Base-by-base conservation (phyloP, 2,888 invertebrate species). In the Lasioglossum zephyrum region DNA sequence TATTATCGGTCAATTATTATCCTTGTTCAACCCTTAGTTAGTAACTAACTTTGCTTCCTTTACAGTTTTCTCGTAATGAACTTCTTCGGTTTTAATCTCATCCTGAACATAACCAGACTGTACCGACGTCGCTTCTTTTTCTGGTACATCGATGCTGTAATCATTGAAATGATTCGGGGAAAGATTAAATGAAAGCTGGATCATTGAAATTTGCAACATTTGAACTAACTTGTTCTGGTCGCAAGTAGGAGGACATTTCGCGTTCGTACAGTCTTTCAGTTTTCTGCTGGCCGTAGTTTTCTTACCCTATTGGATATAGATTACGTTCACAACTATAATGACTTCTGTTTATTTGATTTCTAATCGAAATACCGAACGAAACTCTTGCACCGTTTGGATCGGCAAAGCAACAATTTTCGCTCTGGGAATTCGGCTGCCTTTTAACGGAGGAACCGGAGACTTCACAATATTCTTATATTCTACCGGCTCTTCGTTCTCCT, bases 401-500 rank as follows among this genome's bases (percentile, higher is more conserved):
- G 77, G 74, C 31, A 77, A 75, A 22, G 41, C 73, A 16, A 73
- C 60, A 0, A 77, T 53, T 36, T 84, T 90, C 13, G 81, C 83
- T 5, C 91, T 87, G 13, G 91, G 91, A 82, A 90, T 90, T 84
- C 73, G 88, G 44, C 90, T 91, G 18, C 78, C 13, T 8, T 78
- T 91, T 9, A 76, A 49, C n/a, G 73, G 77, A 4, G 73, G 72
- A 22, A 69, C 41, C 9, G 47, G 9, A 4, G 69, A 84, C 69
- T 31, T 86, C 6, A 16, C 9, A 31, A 39, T 1, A 4, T 31
- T 41, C 5, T 86, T 77, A 11, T 5, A 53, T 41, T 83, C 73
- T 4, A 22, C 13, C 22, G 69, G 69, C 11, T 69, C 36, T 22
- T 69, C 69, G 69, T 69, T 69, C 22, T 69, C 69, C 4, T 53